Evolutionary conservation across 2,797 vertebrate species (phyloP), one percentile per base, ranked within the genome.

Genomic region (Diceros bicornis): DNA sequence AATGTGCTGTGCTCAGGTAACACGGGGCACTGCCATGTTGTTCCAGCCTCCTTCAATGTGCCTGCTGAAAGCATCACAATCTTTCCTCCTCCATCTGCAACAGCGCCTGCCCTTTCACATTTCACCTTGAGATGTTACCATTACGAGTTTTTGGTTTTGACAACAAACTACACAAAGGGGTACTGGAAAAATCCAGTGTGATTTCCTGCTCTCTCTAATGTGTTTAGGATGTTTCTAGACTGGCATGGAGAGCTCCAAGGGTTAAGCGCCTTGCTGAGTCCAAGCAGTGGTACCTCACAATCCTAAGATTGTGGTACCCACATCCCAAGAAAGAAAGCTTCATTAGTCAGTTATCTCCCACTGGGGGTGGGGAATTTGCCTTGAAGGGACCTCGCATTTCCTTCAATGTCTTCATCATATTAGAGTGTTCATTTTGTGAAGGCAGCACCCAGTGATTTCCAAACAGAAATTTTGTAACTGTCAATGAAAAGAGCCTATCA

Each of bases 391-490:
- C 62, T 81, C 88, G 25, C 11, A 10, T 69, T 27, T 89, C 64
- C 61, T 84, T 94, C 71, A 57, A 93, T 37, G 44, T 68, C 91
- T 96, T 95, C 84, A 78, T 66, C 78, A 23, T 34, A 27, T 71
- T 78, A 78, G 79, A 82, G 25, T 71, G 55, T 62, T 82, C 61
- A 7, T 97, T 97, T 88, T 37, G 50, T 74, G 52, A 81, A 78
- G 79, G 47, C 64, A 92, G 47, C 44, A 83, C 7, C 61, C 79
- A 29, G 74, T 91, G 89, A 68, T 84, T 95, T 92, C 89, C 89
- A 77, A 95, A 89, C 95, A 71, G 78, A 96, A 89, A 96, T 66
- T 93, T 96, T 93, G 21, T 84, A 91, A 85, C 93, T 95, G 93
- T 90, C 97, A 98, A 64, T 97, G 74, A 84, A 89, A 94, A 77